A percentile compares a stretch with the other conserved stretches of the same genome.
Conservation (phyloP, 1,140 invertebrate species). For the Zaprionus camerounensis region DNA sequence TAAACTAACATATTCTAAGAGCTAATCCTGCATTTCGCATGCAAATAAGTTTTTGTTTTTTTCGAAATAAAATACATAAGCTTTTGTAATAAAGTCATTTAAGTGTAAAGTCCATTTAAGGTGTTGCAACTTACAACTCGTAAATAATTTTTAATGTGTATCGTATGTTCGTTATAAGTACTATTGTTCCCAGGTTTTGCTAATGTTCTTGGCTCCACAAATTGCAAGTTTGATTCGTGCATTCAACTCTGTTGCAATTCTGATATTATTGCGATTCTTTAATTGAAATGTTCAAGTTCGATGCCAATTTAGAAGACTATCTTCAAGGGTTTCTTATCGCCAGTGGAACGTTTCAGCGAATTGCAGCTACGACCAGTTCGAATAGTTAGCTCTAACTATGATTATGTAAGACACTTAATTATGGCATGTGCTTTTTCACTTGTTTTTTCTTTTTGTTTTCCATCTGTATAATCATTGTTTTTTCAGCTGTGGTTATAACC, state of each 20-base stretch:
- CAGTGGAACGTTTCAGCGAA: conserved; percentile 4
- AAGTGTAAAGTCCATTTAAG: too few species aligned
- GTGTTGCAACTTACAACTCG: too few species aligned
- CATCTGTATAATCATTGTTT: conserved; percentile 25
- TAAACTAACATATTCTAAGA: conserved; percentile 16
- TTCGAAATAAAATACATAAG: conserved; percentile 14
- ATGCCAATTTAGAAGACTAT: conserved; percentile 17
- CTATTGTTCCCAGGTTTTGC: not conserved
- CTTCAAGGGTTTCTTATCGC: conserved; percentile 9
- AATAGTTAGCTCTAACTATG: conserved; percentile 23
- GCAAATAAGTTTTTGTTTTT: conserved; percentile 13
- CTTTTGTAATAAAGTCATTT: not conserved
- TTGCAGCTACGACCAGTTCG: conserved; percentile 42
- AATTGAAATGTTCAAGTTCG: conserved; percentile 14
- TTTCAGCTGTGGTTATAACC: conserved; percentile 16
- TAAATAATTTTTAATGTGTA: too few species aligned
- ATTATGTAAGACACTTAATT: conserved; percentile 38
- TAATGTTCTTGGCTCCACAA: not conserved
- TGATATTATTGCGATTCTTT: not conserved
- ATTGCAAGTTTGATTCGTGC: not conserved
- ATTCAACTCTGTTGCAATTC: not conserved
- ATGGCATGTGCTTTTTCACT: conserved; percentile 37
- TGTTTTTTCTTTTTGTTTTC: conserved; percentile 9
- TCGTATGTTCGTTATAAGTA: too few species aligned
- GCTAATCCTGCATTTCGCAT: conserved; percentile 11